Percentiles rank a stretch among this genome's conserved stretches.
These are phyloP conservation scores for Caenorhabditis panamensis DNA, from an alignment of 2,888 invertebrate species.

Conservation along the genomic window DNA sequence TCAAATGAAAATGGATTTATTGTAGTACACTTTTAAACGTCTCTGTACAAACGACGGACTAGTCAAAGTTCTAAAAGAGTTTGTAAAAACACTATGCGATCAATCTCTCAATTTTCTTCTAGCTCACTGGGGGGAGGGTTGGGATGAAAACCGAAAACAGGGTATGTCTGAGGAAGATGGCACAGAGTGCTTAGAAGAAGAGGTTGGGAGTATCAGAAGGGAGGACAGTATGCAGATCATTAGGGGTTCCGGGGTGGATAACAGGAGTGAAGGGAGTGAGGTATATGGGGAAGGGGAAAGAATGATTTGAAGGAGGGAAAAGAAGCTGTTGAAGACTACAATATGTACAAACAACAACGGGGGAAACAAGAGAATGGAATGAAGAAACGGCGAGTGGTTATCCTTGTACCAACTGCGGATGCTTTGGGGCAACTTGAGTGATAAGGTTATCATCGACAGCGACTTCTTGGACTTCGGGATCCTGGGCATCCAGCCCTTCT, in stretches of 20 bases:
- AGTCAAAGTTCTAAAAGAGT: background rate
- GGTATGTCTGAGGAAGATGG: slow-evolving; percentile 17
- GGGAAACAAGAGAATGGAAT: slow-evolving; percentile 11
- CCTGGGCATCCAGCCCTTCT: too few relatives aligned
- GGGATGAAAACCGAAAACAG: slow-evolving; percentile 42
- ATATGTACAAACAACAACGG: slow-evolving; percentile 53
- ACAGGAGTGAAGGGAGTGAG: slow-evolving; percentile 35
- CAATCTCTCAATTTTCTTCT: background rate
- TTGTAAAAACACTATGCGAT: too few relatives aligned
- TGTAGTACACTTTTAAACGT: background rate
- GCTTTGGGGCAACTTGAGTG: slow-evolving; percentile 46
- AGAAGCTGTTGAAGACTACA: slow-evolving; percentile 32
- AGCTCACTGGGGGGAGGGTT: slow-evolving; percentile 33
- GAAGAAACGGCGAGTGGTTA: too few relatives aligned
- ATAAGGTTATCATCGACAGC: slow-evolving; percentile 37
- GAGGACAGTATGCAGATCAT: slow-evolving; percentile 46
- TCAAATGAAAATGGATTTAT: background rate
- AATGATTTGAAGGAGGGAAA: background rate
- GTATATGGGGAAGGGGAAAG: slow-evolving; percentile 23
- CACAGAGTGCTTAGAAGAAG: slow-evolving; percentile 22
- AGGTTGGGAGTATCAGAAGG: slow-evolving; percentile 36
- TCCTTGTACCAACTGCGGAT: slow-evolving; percentile 48
- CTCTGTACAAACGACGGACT: background rate
- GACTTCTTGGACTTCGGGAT: background rate
- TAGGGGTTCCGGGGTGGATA: slow-evolving; percentile 23